A percentile compares a stretch with the other conserved stretches of the same genome.
phyloP scores from a whole-genome alignment of 2,888 invertebrate genomes.

The Corythucha ciliata region DNA sequence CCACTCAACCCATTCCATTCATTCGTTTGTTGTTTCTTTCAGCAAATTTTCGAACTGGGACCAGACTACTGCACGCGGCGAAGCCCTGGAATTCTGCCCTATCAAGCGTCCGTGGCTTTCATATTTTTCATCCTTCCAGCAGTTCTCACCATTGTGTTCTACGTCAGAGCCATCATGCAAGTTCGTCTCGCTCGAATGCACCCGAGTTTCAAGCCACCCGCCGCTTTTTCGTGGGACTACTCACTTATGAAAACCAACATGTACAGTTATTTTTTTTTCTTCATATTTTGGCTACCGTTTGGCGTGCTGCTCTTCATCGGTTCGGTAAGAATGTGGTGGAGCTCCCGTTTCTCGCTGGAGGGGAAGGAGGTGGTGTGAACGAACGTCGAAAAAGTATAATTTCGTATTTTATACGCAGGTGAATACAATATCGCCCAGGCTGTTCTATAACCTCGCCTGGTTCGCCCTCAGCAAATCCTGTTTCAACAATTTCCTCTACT shows the following conservation, averaged over 20 bases:
- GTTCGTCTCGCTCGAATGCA: slow-evolving; percentile 47
- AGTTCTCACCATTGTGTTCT: slow-evolving; percentile 48
- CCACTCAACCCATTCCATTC: no score
- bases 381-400: not conserved
- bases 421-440: slow-evolving; percentile 44
- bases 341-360: no score
- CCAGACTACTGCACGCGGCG: slow-evolving; percentile 55
- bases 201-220: slow-evolving; percentile 54
- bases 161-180: slow-evolving; percentile 45
- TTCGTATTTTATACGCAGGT: slow-evolving; percentile 35
- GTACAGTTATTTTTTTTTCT: slow-evolving; percentile 52
- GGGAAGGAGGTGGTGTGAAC: no score
- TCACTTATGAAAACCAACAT: slow-evolving; percentile 55
- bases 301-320: slow-evolving; percentile 51
- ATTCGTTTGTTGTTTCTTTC: no score
- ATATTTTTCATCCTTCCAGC: slow-evolving; percentile 53
- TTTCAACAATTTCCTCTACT: slow-evolving; percentile 56
- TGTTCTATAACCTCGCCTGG: slow-evolving; percentile 61
- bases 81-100: slow-evolving; percentile 48
- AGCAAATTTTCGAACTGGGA: slow-evolving; percentile 52
- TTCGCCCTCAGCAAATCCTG: slow-evolving; percentile 59
- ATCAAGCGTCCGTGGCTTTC: slow-evolving; percentile 49
- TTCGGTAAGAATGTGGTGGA: no score
- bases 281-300: slow-evolving; percentile 60
- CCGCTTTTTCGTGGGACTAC: slow-evolving; percentile 53